Evolutionary conservation across 1,140 invertebrate species (phyloP).

Genomic region (Drosophila kepulauana): DNA sequence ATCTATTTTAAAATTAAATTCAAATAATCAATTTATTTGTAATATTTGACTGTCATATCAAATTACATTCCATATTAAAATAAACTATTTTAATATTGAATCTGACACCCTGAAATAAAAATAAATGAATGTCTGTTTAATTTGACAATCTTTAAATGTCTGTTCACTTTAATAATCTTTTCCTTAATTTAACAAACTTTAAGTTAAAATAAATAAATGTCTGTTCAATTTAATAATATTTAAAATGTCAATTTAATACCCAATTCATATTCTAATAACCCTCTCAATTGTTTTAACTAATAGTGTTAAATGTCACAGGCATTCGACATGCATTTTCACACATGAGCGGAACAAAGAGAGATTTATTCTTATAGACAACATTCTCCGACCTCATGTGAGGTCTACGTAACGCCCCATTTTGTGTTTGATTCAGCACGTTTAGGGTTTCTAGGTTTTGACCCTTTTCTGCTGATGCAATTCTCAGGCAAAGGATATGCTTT

Average conservation of each 20-base stretch:
- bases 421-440: conserved; percentile 30
- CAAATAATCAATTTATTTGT: too few relatives aligned
- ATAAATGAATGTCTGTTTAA: too few relatives aligned
- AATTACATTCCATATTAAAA: too few relatives aligned
- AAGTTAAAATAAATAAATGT: too few relatives aligned
- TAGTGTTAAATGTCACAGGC: conserved; percentile 41
- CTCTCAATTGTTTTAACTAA: not conserved
- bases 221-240: not conserved
- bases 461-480: conserved; percentile 56
- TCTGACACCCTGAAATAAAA: too few relatives aligned
- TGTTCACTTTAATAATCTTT: too few relatives aligned
- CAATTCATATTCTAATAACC: not conserved
- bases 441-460: conserved; percentile 43
- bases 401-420: conserved; percentile 40
- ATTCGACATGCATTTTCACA: conserved; percentile 41
- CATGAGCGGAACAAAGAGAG: conserved; percentile 29
- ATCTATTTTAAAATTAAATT: too few relatives aligned
- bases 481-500: conserved; percentile 18
- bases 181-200: too few relatives aligned
- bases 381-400: conserved; percentile 27
- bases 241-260: not conserved
- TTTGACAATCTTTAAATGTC: too few relatives aligned
- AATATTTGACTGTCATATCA: too few relatives aligned
- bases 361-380: conserved; percentile 23
- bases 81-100: too few relatives aligned